Evolutionary conservation across 2,113 vertebrate genomes (phyloP).

Genomic region (Pterophyllum scalare): DNA sequence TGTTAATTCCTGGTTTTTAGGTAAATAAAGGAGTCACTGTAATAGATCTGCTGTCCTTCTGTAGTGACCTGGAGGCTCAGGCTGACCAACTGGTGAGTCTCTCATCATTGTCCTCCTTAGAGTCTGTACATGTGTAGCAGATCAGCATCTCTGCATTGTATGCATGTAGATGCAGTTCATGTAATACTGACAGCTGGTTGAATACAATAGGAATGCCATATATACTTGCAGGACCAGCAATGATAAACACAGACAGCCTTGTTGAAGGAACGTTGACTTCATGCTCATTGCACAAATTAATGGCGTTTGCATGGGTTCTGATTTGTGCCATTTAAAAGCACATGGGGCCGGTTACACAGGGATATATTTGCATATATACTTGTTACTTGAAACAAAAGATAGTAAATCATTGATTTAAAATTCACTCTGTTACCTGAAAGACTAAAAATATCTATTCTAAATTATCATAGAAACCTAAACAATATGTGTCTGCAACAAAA

Average conservation of each 20-base stretch:
- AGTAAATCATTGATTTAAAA: not conserved
- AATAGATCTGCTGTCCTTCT: slow-evolving; percentile 87
- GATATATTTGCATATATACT: slow-evolving; percentile 7
- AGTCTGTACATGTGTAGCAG: not conserved
- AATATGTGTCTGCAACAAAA: not conserved
- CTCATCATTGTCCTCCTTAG: not conserved
- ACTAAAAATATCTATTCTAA: not conserved
- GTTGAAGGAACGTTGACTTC: slow-evolving; percentile 7
- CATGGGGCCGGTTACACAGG: not conserved
- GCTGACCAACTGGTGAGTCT: slow-evolving; percentile 87
- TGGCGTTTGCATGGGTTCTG: slow-evolving; percentile 9
- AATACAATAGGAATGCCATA: not conserved
- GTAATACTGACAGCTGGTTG: not conserved
- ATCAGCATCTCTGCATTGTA: not conserved
- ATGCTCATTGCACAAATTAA: slow-evolving; percentile 20
- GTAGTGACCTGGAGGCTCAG: slow-evolving; percentile 84
- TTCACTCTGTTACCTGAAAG: not conserved
- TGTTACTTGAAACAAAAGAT: not conserved
- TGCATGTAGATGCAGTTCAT: not conserved
- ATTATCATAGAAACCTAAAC: not conserved
- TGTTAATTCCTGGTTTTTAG: slow-evolving; percentile 76
- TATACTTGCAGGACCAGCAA: not conserved
- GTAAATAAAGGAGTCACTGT: slow-evolving; percentile 85
- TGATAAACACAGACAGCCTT: not conserved
- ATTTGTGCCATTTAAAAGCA: slow-evolving; percentile 19